Conservation (phyloP, 2,113 vertebrate species). For the Poecilia latipinna region DNA sequence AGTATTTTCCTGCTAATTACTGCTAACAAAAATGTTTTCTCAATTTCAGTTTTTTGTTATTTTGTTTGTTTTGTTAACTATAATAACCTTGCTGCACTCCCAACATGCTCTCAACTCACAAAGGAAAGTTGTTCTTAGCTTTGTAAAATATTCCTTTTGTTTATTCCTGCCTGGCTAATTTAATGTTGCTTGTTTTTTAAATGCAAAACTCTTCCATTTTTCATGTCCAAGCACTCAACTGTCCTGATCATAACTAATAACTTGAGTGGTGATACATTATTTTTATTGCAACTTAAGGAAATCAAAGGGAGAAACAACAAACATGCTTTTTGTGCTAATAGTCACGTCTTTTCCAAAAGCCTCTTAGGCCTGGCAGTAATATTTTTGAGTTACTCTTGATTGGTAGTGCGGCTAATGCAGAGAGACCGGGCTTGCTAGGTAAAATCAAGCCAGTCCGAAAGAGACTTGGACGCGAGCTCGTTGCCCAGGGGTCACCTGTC, state of each 20-base stretch:
- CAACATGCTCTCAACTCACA: constrained; percentile 25
- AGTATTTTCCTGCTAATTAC: too few species aligned
- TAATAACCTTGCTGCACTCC: constrained; percentile 8
- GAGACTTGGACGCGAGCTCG: constrained; percentile 28
- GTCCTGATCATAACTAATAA: constrained; percentile 46
- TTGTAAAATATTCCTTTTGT: constrained; percentile 1
- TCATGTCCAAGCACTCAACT: constrained; percentile 40
- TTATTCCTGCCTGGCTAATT: constrained; percentile 3
- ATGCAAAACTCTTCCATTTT: constrained; percentile 14
- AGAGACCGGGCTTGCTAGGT: constrained; percentile 67
- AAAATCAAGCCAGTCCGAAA: constrained; percentile 49
- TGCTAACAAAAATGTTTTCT: too few species aligned
- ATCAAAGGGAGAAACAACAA: constrained; percentile 52
- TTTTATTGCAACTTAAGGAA: constrained; percentile 50
- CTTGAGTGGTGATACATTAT: constrained; percentile 58
- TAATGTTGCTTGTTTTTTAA: constrained; percentile 22
- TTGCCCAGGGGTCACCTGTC: constrained; percentile 63
- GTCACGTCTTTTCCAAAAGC: constrained; percentile 47
- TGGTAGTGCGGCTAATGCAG: constrained; percentile 62
- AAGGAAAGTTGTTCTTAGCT: constrained; percentile 16
- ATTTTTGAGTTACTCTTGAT: constrained; percentile 64
- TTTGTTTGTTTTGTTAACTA: too few species aligned
- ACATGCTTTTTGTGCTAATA: constrained; percentile 37
- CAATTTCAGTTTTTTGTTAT: too few species aligned
- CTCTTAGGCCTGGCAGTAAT: constrained; percentile 57